Conservation (phyloP, 2,797 vertebrate genomes). For the Ctenosaura bakeri region DNA sequence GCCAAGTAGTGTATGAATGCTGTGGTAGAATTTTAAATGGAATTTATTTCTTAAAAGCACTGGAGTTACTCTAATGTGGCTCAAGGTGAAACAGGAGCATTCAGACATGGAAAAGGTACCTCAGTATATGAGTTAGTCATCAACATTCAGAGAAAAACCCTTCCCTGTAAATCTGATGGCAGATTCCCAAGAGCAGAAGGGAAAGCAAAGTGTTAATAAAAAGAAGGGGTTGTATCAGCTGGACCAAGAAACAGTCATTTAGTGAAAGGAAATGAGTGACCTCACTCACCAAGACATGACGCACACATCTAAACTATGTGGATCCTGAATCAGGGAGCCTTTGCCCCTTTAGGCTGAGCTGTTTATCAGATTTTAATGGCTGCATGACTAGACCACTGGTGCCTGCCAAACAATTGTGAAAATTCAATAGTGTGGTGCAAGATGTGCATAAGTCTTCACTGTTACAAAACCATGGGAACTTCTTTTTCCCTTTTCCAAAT, state of each 20-base stretch:
- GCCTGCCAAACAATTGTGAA: constrained; percentile 21
- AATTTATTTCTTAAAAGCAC: not conserved
- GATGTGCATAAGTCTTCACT: not conserved
- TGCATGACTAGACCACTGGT: not conserved
- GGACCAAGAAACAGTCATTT: constrained; percentile 7
- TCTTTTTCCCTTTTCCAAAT: not conserved
- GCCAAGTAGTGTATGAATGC: too few relatives aligned
- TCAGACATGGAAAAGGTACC: not conserved
- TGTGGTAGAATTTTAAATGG: not conserved
- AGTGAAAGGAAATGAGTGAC: constrained; percentile 18
- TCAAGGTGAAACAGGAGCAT: not conserved
- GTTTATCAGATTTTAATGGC: constrained; percentile 25
- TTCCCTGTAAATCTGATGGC: not conserved
- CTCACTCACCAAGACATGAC: constrained; percentile 29
- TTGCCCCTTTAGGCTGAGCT: not conserved
- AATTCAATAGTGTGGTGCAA: not conserved
- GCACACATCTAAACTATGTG: not conserved
- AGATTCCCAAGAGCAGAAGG: not conserved
- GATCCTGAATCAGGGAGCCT: not conserved
- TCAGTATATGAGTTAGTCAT: too few relatives aligned
- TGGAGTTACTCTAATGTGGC: not conserved
- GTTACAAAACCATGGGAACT: constrained; percentile 4
- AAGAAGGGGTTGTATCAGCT: not conserved
- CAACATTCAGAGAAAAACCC: not conserved
- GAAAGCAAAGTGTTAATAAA: not conserved